Base-by-base conservation (phyloP, 1,140 invertebrate species). In the Drosophila albomicans region DNA sequence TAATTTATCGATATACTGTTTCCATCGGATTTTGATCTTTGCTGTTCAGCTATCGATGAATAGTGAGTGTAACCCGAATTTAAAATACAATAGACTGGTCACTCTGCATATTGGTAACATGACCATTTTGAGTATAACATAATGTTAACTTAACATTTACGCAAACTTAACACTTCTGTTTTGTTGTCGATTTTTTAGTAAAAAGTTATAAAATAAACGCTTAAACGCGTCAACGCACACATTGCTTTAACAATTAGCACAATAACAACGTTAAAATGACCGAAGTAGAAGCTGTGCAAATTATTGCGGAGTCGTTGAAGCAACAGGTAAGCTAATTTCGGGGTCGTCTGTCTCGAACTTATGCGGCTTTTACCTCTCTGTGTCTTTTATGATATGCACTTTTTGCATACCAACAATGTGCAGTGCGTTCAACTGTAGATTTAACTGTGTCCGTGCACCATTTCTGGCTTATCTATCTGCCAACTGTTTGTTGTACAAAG, bases 291-390 rank as follows among this genome's bases (percentile, higher is more conserved):
- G 96, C 96, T 48, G 96, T 96, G 92, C 94, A 94, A 81, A 95
- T 97, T 69, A 93, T 97, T 66, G 96, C 96, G 0, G 94, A 96
- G 91, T 94, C 96, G 49, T 92, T 97, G 65, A 97, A 96, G 92
- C 93, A 95, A 84, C 96, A 97, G 94, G 96, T 96, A 93, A 91
- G 84, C 45, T 30, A 82, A 58, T 52, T 3, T 43, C 30, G 35
- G 32, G 3, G 32, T 15, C 52, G 35, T 38, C 15, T 25, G 35
- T 10, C 46, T 30, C 7, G 35, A 10, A 38, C 2, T 38, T 56
- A 43, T 65, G 20, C 32, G 35, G 41, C 43, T 46, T 74, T 59
- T 51, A 16, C 20, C 49, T 49, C 38, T 66, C 32, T 66, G 38
- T 66, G 28, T 66, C 61, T 45, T 63, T 52, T 71, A 25, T 30